These are phyloP conservation scores for Saccostrea glomerata DNA, from an alignment of 1,140 invertebrate species.

Conservation along the genomic window DNA sequence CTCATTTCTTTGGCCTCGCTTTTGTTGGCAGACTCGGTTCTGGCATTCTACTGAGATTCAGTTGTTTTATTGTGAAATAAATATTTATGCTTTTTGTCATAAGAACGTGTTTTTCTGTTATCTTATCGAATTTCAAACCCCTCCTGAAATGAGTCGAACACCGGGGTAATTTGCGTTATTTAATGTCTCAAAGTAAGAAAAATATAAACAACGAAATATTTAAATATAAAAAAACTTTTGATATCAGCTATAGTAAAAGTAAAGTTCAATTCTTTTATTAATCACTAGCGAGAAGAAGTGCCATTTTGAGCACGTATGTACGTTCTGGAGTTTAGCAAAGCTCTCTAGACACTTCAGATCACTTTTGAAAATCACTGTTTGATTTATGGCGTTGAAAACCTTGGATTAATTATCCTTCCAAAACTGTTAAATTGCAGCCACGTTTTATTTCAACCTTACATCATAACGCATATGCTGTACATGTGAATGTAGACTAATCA, in stretches of 20 bases:
- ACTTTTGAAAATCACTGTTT: slow-evolving; percentile 37
- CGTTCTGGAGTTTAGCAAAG: slow-evolving; percentile 2
- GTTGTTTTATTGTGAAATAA: slow-evolving; percentile 33
- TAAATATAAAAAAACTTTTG: background rate
- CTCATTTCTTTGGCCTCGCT: background rate
- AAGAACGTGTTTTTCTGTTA: slow-evolving; percentile 21
- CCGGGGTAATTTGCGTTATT: background rate
- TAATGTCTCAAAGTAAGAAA: slow-evolving; percentile 29
- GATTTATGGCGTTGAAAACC: slow-evolving; percentile 40
- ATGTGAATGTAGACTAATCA: slow-evolving; percentile 37
- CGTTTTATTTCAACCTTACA: slow-evolving; percentile 41
- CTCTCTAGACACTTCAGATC: slow-evolving; percentile 10
- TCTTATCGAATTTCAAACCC: background rate
- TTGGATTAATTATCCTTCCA: slow-evolving; percentile 41
- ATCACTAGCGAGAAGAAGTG: background rate
- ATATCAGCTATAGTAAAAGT: background rate
- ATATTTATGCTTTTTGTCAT: slow-evolving; percentile 37
- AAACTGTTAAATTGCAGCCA: slow-evolving; percentile 35
- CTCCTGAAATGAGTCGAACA: slow-evolving; percentile 3
- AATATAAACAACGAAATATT: background rate
- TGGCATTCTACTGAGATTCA: background rate
- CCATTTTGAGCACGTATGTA: background rate
- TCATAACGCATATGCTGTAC: slow-evolving; percentile 39
- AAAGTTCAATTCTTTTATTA: slow-evolving; percentile 17
- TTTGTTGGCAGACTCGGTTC: background rate